Percentiles rank a stretch among this genome's conserved stretches.
Conservation (phyloP, 2,888 invertebrate genomes). For the Charanyca ferruginea region DNA sequence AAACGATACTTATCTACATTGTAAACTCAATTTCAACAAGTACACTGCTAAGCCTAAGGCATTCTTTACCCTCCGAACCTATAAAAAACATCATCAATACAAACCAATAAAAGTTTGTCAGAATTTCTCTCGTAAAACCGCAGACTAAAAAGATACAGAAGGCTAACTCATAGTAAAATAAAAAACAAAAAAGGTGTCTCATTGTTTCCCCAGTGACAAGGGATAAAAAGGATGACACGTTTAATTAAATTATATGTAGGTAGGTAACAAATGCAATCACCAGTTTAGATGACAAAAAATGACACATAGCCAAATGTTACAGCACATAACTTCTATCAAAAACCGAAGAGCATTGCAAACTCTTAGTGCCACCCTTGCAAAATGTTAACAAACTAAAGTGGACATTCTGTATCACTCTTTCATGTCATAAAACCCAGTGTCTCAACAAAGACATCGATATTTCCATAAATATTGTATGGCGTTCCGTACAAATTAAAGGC, state of each 20-base stretch:
- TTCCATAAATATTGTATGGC: conserved; percentile 64
- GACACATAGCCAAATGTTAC: no score
- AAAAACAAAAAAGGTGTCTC: neutral
- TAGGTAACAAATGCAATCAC: no score
- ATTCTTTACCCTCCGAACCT: conserved; percentile 47
- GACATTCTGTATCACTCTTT: conserved; percentile 16
- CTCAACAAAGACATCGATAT: conserved; percentile 68
- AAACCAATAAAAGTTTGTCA: conserved; percentile 59
- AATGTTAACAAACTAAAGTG: neutral
- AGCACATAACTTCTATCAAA: no score
- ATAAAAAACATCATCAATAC: conserved; percentile 60
- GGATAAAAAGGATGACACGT: neutral
- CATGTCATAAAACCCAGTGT: conserved; percentile 41
- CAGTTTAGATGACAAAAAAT: no score
- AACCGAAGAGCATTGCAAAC: no score
- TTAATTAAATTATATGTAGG: no score
- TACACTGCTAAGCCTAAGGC: conserved; percentile 46
- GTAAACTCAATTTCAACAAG: conserved; percentile 55
- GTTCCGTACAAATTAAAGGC: conserved; percentile 84
- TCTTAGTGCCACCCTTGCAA: neutral
- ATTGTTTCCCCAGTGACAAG: neutral
- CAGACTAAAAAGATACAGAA: conserved; percentile 1
- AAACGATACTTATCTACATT: conserved; percentile 53
- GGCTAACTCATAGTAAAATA: neutral
- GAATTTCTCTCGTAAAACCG: conserved; percentile 33